phyloP scores from a whole-genome alignment of 2,797 vertebrate genomes.

The Nyctibius grandis region DNA sequence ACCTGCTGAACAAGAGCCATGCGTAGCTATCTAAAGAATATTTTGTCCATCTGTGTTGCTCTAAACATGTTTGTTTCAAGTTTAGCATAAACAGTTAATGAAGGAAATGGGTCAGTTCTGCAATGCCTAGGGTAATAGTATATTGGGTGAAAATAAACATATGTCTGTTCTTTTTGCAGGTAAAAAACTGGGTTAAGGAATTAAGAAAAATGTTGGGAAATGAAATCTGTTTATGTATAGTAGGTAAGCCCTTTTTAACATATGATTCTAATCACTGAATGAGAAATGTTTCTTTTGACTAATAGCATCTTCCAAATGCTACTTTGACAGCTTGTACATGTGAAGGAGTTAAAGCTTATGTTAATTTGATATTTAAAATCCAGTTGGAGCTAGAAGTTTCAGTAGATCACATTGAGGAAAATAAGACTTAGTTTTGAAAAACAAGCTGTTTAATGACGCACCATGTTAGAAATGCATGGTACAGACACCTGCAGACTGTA shows the following conservation, averaged over 20 bases:
- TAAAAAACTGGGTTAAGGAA: conserved; percentile 99
- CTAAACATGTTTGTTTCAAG: not conserved
- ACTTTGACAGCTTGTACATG: not conserved
- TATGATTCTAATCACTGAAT: not conserved
- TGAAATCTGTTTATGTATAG: conserved; percentile 99
- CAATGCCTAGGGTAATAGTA: not conserved
- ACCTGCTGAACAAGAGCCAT: not conserved
- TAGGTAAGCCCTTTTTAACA: conserved; percentile 81
- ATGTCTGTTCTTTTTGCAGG: conserved; percentile 73
- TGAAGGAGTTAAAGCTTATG: not conserved
- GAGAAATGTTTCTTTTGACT: not conserved
- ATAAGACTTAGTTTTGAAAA: not conserved
- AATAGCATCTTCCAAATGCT: not conserved
- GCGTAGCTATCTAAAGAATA: not conserved
- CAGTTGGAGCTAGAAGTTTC: not conserved
- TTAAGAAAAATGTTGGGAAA: conserved; percentile 99
- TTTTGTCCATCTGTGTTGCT: not conserved
- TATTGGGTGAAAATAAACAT: not conserved
- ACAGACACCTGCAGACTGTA: not conserved
- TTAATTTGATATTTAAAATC: not conserved
- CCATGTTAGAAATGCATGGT: not conserved
- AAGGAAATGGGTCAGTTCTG: not conserved
- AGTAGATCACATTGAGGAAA: not conserved
- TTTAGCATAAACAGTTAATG: not conserved
- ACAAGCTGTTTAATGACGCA: not conserved